phyloP scores from a whole-genome alignment of 1,140 invertebrate species.

The Heterodera schachtii region DNA sequence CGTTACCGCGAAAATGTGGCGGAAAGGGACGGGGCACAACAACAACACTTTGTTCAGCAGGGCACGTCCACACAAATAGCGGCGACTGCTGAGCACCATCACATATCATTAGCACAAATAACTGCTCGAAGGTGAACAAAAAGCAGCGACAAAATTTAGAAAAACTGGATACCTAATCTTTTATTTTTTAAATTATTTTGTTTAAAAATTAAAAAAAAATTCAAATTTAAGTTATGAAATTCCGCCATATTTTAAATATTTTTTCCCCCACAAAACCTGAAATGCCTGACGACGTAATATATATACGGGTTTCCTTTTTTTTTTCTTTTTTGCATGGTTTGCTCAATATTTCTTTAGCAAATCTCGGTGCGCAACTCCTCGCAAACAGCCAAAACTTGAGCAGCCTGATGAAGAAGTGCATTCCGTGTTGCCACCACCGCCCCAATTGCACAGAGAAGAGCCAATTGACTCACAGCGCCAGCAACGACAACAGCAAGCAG shows the following conservation, averaged over 20 bases:
- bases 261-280: background rate
- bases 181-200: too few relatives aligned
- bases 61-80: background rate
- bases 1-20: background rate
- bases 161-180: background rate
- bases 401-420: background rate
- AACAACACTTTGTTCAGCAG: background rate
- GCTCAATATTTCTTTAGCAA: background rate
- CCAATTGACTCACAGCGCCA: background rate
- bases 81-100: background rate
- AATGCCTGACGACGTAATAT: background rate
- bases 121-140: background rate
- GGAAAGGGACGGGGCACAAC: background rate
- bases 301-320: too few relatives aligned
- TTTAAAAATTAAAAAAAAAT: too few relatives aligned
- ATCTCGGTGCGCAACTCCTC: background rate
- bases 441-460: background rate
- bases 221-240: background rate
- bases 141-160: background rate
- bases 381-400: constrained; percentile 2
- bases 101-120: background rate
- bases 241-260: background rate
- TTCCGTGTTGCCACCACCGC: background rate
- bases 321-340: too few relatives aligned
- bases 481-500: background rate